Evolutionary conservation across 2,797 vertebrate species (phyloP), one percentile per base, ranked within the genome.

Genomic region (Netta rufina): DNA sequence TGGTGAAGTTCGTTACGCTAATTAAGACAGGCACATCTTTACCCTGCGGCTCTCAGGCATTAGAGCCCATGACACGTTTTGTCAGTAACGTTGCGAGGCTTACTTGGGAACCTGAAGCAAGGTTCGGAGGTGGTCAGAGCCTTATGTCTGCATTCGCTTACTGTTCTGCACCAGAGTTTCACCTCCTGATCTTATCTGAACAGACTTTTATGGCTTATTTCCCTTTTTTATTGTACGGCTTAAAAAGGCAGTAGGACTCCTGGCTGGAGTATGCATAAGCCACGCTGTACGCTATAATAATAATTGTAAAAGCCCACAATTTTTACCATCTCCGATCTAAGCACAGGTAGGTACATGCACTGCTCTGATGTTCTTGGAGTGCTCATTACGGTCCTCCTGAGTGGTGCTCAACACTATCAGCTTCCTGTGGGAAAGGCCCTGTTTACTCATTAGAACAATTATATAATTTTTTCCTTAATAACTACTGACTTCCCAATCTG

Each of bases 361-460:
- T 13, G 67, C 1, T 5, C 51, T 71, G 76, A 81, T 7, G 78
- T 10, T 70, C 57, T 76, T 91, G 32, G 81, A 83, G 56, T 27
- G 51, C 16, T 91, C 33, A 20, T 88, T 80, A 67, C 36, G 12
- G 80, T 72, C 33, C 64, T 87, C 16, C 33, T 41, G 47, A 57
- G 39, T 74, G 38, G 54, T 76, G 82, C 70, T 93, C 84, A 78
- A 75, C 13, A 38, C 58, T 53, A 15, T 43, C 43, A 62, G 62
- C 49, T 76, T 19, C 13, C 45, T n/a, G 13, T 32, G 47, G 74
- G 38, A 78, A 94, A 84, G 38, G 30, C 60, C 53, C 53, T 76
- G n/a, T 95, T 90, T 89, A 74, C 77, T 75, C 64, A 85, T 92
- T 89, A 85, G 33, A 89, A 84, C 21, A 78, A 67, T 64, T 84